Evolutionary conservation across 2,888 invertebrate genomes (phyloP).

Genomic region (Dolomedes plantarius): DNA sequence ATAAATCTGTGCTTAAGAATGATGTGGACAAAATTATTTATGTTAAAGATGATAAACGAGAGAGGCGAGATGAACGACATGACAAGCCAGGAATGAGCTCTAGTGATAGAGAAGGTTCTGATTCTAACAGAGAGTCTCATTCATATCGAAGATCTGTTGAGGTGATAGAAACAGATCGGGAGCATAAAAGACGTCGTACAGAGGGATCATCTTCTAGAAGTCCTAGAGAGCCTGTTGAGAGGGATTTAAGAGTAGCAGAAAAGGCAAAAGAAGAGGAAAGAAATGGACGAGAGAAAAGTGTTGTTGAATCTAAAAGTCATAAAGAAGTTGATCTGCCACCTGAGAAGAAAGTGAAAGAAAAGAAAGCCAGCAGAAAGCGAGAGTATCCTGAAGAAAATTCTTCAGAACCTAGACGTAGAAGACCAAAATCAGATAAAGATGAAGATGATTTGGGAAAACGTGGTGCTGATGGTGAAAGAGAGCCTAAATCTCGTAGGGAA

Average conservation of each 20-base stretch:
- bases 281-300: constrained; percentile 40
- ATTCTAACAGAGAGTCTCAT: constrained; percentile 27
- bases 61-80: constrained; percentile 15
- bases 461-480: constrained; percentile 29
- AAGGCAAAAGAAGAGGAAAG: constrained; percentile 42
- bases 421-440: constrained; percentile 41
- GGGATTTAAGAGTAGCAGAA: constrained; percentile 26
- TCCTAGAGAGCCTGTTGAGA: constrained; percentile 36
- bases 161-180: constrained; percentile 32
- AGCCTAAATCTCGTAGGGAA: constrained; percentile 39
- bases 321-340: constrained; percentile 13
- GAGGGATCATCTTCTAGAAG: constrained; percentile 57
- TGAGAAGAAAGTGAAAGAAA: constrained; percentile 55
- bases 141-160: constrained; percentile 31
- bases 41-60: constrained; percentile 40
- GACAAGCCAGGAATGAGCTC: constrained; percentile 15
- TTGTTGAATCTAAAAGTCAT: constrained; percentile 27
- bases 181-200: constrained; percentile 53
- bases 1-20: constrained; percentile 7
- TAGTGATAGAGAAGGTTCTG: constrained; percentile 32
- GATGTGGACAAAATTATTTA: constrained; percentile 24
- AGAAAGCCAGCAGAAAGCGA: constrained; percentile 49
- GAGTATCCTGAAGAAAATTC: constrained; percentile 43
- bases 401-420: constrained; percentile 28
- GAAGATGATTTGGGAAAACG: constrained; percentile 35